phyloP scores from a whole-genome alignment of 1,140 invertebrate genomes.

The Druon quercuslanigerum region DNA sequence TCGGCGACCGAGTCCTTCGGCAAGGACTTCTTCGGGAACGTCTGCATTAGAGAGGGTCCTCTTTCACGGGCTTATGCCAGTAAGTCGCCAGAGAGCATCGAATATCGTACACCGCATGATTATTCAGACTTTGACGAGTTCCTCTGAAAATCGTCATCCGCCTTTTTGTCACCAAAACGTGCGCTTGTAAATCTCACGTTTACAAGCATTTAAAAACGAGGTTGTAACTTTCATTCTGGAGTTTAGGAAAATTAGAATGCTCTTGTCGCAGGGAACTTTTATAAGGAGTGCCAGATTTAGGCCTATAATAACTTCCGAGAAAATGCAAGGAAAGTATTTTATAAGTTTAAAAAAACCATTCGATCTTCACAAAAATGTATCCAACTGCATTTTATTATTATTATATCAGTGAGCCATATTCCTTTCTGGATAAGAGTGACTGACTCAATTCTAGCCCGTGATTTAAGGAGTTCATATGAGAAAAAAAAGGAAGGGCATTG shows the following conservation, averaged over 20 bases:
- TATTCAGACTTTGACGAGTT: conserved; percentile 36
- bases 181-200: not conserved
- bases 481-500: too few species aligned
- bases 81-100: conserved; percentile 46
- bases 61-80: conserved; percentile 56
- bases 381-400: too few species aligned
- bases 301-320: not conserved
- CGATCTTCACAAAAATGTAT: too few species aligned
- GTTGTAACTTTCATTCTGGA: not conserved
- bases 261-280: not conserved
- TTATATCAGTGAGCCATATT: too few species aligned
- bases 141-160: conserved; percentile 41
- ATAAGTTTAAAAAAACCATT: too few species aligned
- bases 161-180: conserved; percentile 37
- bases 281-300: not conserved
- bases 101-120: conserved; percentile 46
- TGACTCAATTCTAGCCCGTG: too few species aligned
- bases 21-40: conserved; percentile 37
- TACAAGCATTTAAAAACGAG: not conserved
- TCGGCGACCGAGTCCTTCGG: conserved; percentile 43
- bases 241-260: not conserved
- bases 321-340: too few species aligned
- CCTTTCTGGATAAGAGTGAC: too few species aligned
- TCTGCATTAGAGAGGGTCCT: conserved; percentile 63
- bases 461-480: too few species aligned